Evolutionary conservation across 2,113 vertebrate species (phyloP), one percentile per base, ranked within the genome.

Genomic region (Bubo scandiacus): DNA sequence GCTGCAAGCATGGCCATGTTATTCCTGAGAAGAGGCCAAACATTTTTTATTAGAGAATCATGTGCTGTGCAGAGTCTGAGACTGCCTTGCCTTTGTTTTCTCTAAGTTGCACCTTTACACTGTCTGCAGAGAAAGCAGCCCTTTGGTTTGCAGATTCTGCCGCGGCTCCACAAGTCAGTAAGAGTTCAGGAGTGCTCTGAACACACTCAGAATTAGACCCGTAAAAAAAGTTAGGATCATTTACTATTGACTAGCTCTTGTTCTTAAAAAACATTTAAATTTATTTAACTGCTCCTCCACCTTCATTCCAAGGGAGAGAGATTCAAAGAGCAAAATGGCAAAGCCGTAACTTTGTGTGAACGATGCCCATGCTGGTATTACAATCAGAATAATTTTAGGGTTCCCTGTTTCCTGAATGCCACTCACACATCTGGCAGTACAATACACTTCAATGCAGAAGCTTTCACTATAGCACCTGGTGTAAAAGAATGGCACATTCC

Each of bases 1-100:
- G 93, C 87, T 94, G 43, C 96, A 97, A 96, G 97, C 94, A 96
- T 26, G 92, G 96, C 96, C 96, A 95, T 95, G 96, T 97, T 97
- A 96, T 93, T 96, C 79, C 96, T 97, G 96, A 97, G 96, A 96
- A 71, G 93, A 84, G 85, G 96, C 97, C 97, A 97, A 96, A 78
- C 91, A 95, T 95, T 92, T 93, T 96, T 97, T 85, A 95, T 97
- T 79, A 90, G 95, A 42, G 96, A 96, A 94, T 96, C 95, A 94
- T 96, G 95, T 93, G 92, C 96, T 68, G 87, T 54, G 85, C 85
- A 58, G 88, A 80, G 92, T 52, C 93, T 73, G 88, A 70, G 90
- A 55, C 90, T 75, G 96, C 94, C 73, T 58, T 94, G 94, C 96
- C 92, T 96, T 95, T 95, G 86, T 94, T 97, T 96, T 90, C 92